Base-by-base conservation (phyloP, 2,113 vertebrate genomes). In the Entomyzon cyanotis region DNA sequence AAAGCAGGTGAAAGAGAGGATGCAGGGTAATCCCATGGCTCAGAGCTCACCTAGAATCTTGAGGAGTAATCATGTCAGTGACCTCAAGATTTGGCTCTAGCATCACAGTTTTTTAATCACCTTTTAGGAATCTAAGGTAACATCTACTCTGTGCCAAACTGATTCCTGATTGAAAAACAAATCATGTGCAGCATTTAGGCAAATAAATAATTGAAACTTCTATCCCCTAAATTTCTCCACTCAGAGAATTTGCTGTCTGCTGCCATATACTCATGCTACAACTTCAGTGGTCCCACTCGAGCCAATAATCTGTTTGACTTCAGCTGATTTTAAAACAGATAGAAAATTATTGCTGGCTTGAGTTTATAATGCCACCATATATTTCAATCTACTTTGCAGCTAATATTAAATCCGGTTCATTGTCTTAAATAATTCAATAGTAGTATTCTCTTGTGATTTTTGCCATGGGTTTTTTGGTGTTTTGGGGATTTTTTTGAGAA, bases 121-220 rank as follows among this genome's bases (percentile, higher is more conserved):
- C 46, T 70, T 65, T 77, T 39, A 67, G 22, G 53, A 79, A 83
- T 68, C 11, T 24, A 37, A 60, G 6, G 15, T 28, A 79, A 44
- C 1, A 13, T 18, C 16, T 70, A 9, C 19, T 62, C 23, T 31
- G 1, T 52, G 39, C 7, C 37, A 89, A 84, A 63, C 4, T 0
- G 1, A 47, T 52, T 49, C 63, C 44, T 49, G n/a, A 69, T 30
- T 52, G 15, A 23, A 60, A 37, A 4, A 52, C 10, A 70, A 83
- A 68, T 11, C 18, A 33, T 16, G 75, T 42, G 3, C 11, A 50
- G 11, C 25, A 37, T 71, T 64, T 79, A 44, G 84, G 55, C 22
- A 60, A 64, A 67, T 87, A 84, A 81, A 64, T 44, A 67, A 46
- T 56, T 37, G 19, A 89, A 64, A 44, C 2, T 7, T 78, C 25